phyloP scores from a whole-genome alignment of 2,113 vertebrate genomes.

The Crotalus viridis region DNA sequence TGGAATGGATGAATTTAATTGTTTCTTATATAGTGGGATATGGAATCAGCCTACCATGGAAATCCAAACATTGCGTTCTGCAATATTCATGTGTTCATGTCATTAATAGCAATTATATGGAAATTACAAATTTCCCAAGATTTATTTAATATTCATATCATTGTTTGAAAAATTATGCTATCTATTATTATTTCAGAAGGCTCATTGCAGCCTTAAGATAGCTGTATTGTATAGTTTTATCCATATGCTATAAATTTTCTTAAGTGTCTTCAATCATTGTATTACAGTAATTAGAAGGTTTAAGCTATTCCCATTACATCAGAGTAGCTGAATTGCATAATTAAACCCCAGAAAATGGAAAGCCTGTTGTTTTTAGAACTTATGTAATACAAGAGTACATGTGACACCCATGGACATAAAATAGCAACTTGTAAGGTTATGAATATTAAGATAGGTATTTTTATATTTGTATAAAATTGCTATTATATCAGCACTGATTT shows the following conservation, averaged over 20 bases:
- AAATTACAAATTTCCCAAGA: background rate
- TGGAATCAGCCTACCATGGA: background rate
- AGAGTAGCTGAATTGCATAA: background rate
- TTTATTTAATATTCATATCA: background rate
- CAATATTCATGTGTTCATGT: background rate
- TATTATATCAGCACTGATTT: too few relatives aligned
- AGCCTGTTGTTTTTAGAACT: background rate
- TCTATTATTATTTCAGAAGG: background rate
- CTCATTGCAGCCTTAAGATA: background rate
- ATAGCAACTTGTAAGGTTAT: background rate
- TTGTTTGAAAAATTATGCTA: background rate
- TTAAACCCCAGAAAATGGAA: background rate
- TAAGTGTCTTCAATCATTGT: background rate
- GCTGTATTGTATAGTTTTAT: constrained; percentile 18
- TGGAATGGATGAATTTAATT: background rate
- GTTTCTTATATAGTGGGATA: background rate
- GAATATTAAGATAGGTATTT: background rate
- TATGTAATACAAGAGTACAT: background rate
- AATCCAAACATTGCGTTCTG: background rate
- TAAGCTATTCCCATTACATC: constrained; percentile 13
- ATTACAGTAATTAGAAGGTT: background rate
- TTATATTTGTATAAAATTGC: background rate
- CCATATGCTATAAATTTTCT: constrained; percentile 6
- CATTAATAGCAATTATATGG: background rate
- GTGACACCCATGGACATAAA: background rate